phyloP scores from a whole-genome alignment of 2,888 invertebrate genomes.

The Parnassius apollo region DNA sequence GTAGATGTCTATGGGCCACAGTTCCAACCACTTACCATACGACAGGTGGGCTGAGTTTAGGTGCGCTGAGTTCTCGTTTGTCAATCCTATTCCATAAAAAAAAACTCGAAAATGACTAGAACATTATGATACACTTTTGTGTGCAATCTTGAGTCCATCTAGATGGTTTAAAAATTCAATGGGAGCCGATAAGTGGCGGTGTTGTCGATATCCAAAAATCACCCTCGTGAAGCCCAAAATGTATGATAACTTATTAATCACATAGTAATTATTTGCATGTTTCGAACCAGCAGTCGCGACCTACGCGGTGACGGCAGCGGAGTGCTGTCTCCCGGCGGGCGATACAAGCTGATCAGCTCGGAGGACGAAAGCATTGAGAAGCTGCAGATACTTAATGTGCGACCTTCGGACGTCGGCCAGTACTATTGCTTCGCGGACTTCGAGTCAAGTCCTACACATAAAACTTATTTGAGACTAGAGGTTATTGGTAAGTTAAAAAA shows the following conservation, averaged over 20 bases:
- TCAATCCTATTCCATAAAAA: no score
- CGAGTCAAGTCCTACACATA: slow-evolving; percentile 58
- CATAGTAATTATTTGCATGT: slow-evolving; percentile 13
- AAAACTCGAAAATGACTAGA: no score
- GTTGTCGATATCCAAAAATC: no score
- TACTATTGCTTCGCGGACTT: slow-evolving; percentile 70
- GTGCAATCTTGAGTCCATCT: no score
- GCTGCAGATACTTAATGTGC: slow-evolving; percentile 53
- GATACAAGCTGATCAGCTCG: slow-evolving; percentile 54
- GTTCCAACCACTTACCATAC: no score
- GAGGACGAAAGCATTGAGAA: slow-evolving; percentile 46
- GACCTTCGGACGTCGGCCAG: slow-evolving; percentile 56
- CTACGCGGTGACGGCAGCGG: slow-evolving; percentile 49
- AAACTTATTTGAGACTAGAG: slow-evolving; percentile 55
- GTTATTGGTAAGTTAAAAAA: slow-evolving; percentile 50
- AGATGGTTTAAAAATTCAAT: no score
- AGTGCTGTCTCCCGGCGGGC: slow-evolving; percentile 40
- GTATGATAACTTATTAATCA: neutral
- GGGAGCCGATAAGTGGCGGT: no score
- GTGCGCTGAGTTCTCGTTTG: no score
- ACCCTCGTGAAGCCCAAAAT: no score
- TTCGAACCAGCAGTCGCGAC: slow-evolving; percentile 68
- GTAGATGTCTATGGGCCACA: no score
- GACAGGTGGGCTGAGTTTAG: no score
- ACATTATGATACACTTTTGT: no score